Base-by-base conservation (phyloP, 2,797 vertebrate species). In the Malurus leucopterus region DNA sequence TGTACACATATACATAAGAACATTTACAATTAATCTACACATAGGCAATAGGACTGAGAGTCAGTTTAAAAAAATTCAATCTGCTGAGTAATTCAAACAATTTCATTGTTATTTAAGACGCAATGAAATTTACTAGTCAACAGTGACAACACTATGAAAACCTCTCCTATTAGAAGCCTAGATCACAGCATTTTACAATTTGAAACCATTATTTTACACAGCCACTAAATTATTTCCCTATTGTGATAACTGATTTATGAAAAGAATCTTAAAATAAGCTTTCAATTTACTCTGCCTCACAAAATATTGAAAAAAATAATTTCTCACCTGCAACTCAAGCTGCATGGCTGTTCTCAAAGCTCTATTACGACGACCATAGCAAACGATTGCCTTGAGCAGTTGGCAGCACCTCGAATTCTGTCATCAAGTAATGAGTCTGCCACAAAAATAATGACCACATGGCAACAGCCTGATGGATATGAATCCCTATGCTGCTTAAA, bases 401-500 rank as follows among this genome's bases (percentile, higher is more conserved):
- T 70, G 65, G 82, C 71, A 93, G 18, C 27, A 24, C 41, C 41
- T 30, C 86, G 58, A 82, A 91, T 94, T 87, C 79, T 94, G 51
- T 62, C 62, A 93, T 86, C 26, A 86, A 76, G 69, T 92, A 91
- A 90, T 76, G 78, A 94, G 54, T 13, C 64, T 89, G 41, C 34
- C 49, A 89, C 72, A 94, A 86, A 94, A 90, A 92, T 73, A 92
- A 93, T 46, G 67, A 89, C 46, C 10, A 10, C 70, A n/a, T 49
- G 36, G 54, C 58, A 95, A 58, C 26, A 86, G 67, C 23, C 59
- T 51, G 44, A 44, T 69, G 44, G 51, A 91, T 61, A 79, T 55
- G 89, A 95, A 89, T 75, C 84, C 57, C 34, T 65, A 18, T 46
- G 16, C 44, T 50, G 34, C 63, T 86, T 84, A 84, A 65, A 95